Evolutionary conservation across 2,113 vertebrate genomes (phyloP), one percentile per base, ranked within the genome.

Genomic region (Machaerirhynchus nigripectus): DNA sequence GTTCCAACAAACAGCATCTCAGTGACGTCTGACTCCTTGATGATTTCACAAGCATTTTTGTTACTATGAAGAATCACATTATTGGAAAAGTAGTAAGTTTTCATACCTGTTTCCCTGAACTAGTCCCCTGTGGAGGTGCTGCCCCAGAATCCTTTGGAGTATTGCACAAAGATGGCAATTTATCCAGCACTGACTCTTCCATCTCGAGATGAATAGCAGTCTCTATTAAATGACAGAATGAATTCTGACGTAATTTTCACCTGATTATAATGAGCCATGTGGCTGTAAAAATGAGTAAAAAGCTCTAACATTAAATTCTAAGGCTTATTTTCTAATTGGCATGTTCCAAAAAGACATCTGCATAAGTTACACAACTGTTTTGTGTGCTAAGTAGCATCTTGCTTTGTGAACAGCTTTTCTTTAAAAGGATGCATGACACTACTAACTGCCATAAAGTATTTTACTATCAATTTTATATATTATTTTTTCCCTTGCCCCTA

Each of bases 141-240:
- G 49, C 95, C 69, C 70, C 76, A 49, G 94, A 59, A 92, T 93
- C 44, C 82, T 95, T 85, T 37, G 98, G 97, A 56, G 98, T 97
- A 49, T 15, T 47, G 49, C 70, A 96, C 22, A 79, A 81, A 26
- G 96, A 42, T 4, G 90, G 75, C 31, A 69, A 44, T 93, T 95
- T 94, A n/a, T 50, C 89, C 60, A 95, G 52, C 81, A 91, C 90
- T 31, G 97, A 93, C 31, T 94, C 92, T 59, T 98, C 98, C 98
- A 99, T 98, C 44, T 70, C 15, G 3, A 74, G 30, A 55, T 11
- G 1, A 22, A 15, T 0, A 53, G 47, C 52, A 83, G 40, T 47
- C 67, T 70, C 94, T 97, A 85, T 67, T 87, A 63, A 70, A 93
- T 56, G n/a, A 75, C 30, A 85, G 14, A 82, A 73, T 37, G 7